Evolutionary conservation across 2,797 vertebrate species (phyloP).

Genomic region (Nyctalus aviator): DNA sequence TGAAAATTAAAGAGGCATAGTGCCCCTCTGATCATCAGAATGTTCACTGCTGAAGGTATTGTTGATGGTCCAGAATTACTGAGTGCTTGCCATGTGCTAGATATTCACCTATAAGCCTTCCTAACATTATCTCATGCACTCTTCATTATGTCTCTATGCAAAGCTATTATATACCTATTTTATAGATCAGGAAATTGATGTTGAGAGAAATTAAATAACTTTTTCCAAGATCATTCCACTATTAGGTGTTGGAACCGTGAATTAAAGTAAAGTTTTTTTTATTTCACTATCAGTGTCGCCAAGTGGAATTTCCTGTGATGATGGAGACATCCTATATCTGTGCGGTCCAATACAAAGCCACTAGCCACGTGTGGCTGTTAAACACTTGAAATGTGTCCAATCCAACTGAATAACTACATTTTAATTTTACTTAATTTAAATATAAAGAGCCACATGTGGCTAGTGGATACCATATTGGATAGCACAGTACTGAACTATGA

Average conservation of each 20-base stretch:
- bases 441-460: not conserved
- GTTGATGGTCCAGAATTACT: not conserved
- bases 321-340: not conserved
- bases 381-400: not conserved
- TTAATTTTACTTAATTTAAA: conserved; percentile 26
- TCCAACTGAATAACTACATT: not conserved
- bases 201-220: not conserved
- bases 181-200: not conserved
- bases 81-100: not conserved
- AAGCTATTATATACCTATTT: not conserved
- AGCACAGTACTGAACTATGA: not conserved
- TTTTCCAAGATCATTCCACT: not conserved
- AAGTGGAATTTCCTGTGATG: not conserved
- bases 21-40: not conserved
- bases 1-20: not conserved
- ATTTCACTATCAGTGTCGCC: not conserved
- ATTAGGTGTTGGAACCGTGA: not conserved
- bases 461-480: not conserved
- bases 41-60: not conserved
- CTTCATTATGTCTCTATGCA: not conserved
- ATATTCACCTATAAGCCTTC: not conserved
- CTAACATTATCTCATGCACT: not conserved
- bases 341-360: not conserved
- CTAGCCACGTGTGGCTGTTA: not conserved
- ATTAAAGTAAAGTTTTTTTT: not conserved